Evolutionary conservation across 2,113 vertebrate genomes (phyloP), one percentile per base, ranked within the genome.

Genomic region (Phainopepla nitens): DNA sequence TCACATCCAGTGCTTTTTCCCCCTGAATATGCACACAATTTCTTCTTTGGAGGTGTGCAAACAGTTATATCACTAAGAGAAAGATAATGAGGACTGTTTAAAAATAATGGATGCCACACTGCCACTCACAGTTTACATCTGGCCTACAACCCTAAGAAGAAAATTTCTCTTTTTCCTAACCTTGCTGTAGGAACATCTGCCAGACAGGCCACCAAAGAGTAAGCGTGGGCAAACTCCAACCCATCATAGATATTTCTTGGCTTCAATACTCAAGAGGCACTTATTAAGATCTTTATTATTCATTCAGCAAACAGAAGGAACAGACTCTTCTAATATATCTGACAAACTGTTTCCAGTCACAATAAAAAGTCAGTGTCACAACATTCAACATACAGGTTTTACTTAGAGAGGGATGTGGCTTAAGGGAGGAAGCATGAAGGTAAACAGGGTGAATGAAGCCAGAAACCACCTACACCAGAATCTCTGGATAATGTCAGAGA

Each of bases 1-100:
- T 64, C 33, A 35, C 0, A 2, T 62, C 29, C 49, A 39, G 21
- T 7, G 56, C n/a, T 61, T 50, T 15, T 7, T 0, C 2, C 4
- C 22, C 17, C 11, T 7, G 4, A 90, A 78, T 20, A 71, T 13
- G 8, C 28, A 68, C 20, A 87, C 11, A 77, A 50, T 23, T 87
- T 70, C 28, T 53, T 0, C 57, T 60, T 8, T 44, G 9, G 25
- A 29, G 13, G 28, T 21, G 70, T 76, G 71, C 20, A 83, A 77
- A 53, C 41, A 56, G 45, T 77, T 64, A 31, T 3, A 6, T 39
- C 73, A 85, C 11, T n/a, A 82, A 60, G 8, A 68, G 57, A 33
- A 96, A 68, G 22, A 11, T 53, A 57, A 42, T 50, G n/a, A 73
- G 15, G 11, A 44, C 21, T 86, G 50, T 10, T 53, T 87, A 53